Evolutionary conservation across 2,888 invertebrate genomes (phyloP), one percentile per base, ranked within the genome.

Genomic region (Troides oblongomaculatus): DNA sequence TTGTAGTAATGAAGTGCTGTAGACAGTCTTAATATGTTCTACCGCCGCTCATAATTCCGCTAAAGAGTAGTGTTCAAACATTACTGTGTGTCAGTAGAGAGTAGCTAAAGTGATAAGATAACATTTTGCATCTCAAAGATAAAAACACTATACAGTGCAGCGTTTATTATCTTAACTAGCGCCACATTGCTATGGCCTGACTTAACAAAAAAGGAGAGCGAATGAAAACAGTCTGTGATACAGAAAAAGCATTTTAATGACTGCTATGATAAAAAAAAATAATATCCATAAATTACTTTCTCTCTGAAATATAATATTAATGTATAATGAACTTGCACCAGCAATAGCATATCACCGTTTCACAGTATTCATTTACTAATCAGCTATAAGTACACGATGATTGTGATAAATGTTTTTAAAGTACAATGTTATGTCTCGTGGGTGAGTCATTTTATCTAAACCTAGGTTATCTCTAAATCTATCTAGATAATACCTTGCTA

Each of bases 361-460:
- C 53, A n/a, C 65, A 65, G 69, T 69, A 69, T 69, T 69, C n/a
- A 61, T 36, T 23, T 53, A 61, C 43, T 25, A 61, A n/a, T 43
- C 65, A 56, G 36, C 43, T 30, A 57, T 64, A 46, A n/a, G n/a
- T 64, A 69, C 56, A 59, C 21, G 36, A 68, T 21, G 21, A 69
- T 70, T 72, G 72, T 72, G 72, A 71, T 73, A 69, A 66, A 69
- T 64, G 64, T 69, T 65, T 70, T 64, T 67, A 61, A 63, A 70
- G 59, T 63, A 69, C 69, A 69, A 64, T 66, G 39, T 53, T 60
- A 36, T 50, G 1, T 21, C n/a, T 8, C 7, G 57, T 21, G 14
- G 1, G n/a, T 18, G 57, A 57, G 57, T 57, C 8, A 57, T 57
- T 21, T 57, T 57, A 21, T 21, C 57, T 57, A 57, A 21, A 39